Evolutionary conservation across 2,113 vertebrate genomes (phyloP).

Genomic region (Rynchops niger): DNA sequence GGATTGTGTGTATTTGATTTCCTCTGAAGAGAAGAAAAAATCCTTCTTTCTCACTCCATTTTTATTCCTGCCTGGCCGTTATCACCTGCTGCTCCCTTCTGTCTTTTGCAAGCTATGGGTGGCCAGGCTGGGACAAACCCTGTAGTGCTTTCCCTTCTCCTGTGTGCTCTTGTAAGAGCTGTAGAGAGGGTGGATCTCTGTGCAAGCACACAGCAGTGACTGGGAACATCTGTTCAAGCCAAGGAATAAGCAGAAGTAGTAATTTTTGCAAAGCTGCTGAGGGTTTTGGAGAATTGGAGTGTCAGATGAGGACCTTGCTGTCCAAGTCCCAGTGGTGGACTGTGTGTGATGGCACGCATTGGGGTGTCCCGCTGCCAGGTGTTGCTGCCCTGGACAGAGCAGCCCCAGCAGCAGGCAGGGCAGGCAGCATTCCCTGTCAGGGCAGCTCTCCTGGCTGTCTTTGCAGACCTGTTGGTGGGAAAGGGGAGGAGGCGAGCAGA

Average conservation of each 20-base stretch:
- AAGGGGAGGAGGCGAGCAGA: neutral
- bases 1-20: neutral
- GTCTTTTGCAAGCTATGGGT: neutral
- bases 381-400: neutral
- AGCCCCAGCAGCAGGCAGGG: neutral
- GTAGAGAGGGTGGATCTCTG: neutral
- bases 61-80: neutral
- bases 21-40: neutral
- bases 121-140: neutral
- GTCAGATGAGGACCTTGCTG: neutral
- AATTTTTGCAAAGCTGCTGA: neutral
- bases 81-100: neutral
- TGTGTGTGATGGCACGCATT: neutral
- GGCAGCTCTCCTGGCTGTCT: neutral
- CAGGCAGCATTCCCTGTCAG: neutral
- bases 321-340: neutral
- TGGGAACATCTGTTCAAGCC: neutral
- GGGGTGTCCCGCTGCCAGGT: neutral
- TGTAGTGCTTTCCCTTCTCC: neutral
- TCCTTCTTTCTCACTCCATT: neutral
- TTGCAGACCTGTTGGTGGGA: neutral
- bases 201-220: neutral
- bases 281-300: neutral
- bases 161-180: neutral
- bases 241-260: neutral